phyloP scores from a whole-genome alignment of 2,113 vertebrate genomes.

The Onychostoma macrolepis region DNA sequence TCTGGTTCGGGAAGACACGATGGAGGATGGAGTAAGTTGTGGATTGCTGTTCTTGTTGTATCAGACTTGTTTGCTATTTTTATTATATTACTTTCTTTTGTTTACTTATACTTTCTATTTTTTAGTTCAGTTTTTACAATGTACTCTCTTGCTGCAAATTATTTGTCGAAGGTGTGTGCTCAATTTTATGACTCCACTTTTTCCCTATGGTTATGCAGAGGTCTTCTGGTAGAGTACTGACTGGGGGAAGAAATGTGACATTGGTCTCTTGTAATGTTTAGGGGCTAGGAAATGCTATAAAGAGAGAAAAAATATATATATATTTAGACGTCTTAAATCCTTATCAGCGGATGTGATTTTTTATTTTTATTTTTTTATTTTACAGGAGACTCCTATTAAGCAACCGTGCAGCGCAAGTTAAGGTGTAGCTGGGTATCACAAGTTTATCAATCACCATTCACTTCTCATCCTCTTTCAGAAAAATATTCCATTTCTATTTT shows the following conservation, averaged over 20 bases:
- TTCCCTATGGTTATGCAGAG: background rate
- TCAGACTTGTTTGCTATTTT: background rate
- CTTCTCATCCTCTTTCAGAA: no score
- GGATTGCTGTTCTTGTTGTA: background rate
- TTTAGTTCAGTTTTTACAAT: background rate
- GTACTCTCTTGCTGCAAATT: background rate
- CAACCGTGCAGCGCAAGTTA: no score
- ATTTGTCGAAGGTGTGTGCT: background rate
- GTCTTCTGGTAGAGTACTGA: background rate
- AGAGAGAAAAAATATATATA: background rate
- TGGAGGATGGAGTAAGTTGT: background rate
- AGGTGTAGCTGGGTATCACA: no score
- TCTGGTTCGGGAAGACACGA: background rate
- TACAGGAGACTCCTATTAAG: no score
- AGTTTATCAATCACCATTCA: no score
- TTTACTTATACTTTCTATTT: background rate
- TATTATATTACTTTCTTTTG: background rate
- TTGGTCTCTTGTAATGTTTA: background rate
- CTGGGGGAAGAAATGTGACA: background rate
- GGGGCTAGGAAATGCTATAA: background rate
- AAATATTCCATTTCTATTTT: no score
- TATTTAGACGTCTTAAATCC: background rate
- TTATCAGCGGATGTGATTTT: constrained; percentile 19
- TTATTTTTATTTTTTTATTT: no score
- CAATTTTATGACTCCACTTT: background rate